phyloP scores from a whole-genome alignment of 2,888 invertebrate species.

The Ellobium chinense region DNA sequence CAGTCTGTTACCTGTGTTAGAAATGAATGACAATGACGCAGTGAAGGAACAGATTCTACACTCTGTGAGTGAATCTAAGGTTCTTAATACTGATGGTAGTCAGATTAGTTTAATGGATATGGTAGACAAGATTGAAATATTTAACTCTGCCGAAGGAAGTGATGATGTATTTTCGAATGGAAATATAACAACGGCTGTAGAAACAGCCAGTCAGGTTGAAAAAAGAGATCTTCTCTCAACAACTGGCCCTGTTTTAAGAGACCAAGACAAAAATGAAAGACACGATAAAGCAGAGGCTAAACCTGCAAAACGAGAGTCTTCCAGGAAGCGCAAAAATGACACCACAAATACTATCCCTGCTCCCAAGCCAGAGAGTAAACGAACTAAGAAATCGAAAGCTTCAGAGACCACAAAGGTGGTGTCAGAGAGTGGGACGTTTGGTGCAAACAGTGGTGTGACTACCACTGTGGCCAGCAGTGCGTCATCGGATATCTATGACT shows the following conservation, averaged over 20 bases:
- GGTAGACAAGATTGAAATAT: conserved; percentile 43
- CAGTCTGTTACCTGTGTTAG: conserved; percentile 34
- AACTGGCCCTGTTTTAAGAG: background rate
- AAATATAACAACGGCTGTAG: background rate
- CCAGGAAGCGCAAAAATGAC: conserved; percentile 16
- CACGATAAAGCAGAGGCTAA: conserved; percentile 3
- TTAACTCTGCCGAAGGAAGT: conserved; percentile 13
- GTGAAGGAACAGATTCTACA: conserved; percentile 45
- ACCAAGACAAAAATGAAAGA: background rate
- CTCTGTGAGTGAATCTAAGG: conserved; percentile 39
- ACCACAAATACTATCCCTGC: background rate
- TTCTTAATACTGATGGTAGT: conserved; percentile 44
- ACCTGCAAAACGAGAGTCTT: conserved; percentile 4
- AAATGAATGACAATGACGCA: conserved; percentile 39
- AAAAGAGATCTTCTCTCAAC: background rate
- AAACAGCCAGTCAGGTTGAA: background rate
- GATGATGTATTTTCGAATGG: conserved; percentile 9
- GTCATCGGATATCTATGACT: conserved; percentile 44
- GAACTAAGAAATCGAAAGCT: conserved; percentile 13
- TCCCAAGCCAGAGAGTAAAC: conserved; percentile 1
- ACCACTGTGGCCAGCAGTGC: background rate
- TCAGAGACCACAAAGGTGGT: background rate
- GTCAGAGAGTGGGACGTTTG: conserved; percentile 1
- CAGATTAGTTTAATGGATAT: conserved; percentile 46
- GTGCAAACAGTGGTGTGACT: background rate